Conservation (phyloP, 2,797 vertebrate genomes). For the Myotis pilosus region DNA sequence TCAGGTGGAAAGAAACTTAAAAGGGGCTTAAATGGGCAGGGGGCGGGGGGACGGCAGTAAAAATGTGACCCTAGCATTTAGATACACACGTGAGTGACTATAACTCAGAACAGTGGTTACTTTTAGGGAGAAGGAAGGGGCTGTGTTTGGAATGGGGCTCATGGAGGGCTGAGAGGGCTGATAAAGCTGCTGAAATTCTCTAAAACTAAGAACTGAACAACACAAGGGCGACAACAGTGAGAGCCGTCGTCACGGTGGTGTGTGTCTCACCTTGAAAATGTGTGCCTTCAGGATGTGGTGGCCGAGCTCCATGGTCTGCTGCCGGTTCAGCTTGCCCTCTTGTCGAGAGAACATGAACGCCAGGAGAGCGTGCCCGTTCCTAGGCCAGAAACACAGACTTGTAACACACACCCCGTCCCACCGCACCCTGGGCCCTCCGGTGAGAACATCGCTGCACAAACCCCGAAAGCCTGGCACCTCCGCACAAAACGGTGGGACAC, state of each 20-base stretch:
- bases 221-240: not conserved
- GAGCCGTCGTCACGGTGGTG: not conserved
- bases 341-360: slow-evolving; percentile 99
- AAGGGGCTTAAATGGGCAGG: not conserved
- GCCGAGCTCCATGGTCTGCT: slow-evolving; percentile 98
- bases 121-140: not conserved
- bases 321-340: slow-evolving; percentile 97
- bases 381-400: slow-evolving; percentile 74
- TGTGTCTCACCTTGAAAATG: slow-evolving; percentile 95
- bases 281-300: slow-evolving; percentile 99
- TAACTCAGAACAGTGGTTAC: not conserved
- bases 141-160: not conserved
- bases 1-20: not conserved
- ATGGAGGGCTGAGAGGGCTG: not conserved
- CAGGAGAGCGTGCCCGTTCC: slow-evolving; percentile 96
- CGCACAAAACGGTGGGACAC: not conserved
- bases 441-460: fast-evolving
- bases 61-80: not conserved
- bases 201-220: not conserved
- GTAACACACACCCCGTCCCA: not conserved
- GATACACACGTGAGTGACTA: not conserved
- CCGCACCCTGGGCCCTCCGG: not conserved
- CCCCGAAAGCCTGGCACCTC: not conserved
- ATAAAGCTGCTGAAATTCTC: not conserved
- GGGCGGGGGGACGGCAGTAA: too few relatives aligned